Conservation (phyloP, 1,140 invertebrate species). For the Zaprionus kolodkinae region DNA sequence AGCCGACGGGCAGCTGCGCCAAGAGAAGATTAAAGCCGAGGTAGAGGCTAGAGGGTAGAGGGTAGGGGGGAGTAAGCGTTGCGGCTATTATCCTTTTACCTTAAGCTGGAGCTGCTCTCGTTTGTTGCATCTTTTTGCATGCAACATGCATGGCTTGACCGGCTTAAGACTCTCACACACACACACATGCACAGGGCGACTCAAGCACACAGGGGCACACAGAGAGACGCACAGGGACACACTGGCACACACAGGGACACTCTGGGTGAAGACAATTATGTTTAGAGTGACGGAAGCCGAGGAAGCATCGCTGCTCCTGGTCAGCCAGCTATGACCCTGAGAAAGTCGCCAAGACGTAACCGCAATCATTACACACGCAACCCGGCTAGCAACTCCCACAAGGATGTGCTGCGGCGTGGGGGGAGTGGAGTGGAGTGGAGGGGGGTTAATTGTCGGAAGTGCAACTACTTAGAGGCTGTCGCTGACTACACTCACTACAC, state of each 20-base stretch:
- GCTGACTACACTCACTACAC: slow-evolving; percentile 21
- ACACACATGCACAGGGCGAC: background rate
- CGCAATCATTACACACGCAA: slow-evolving; percentile 74
- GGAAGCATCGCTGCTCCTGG: slow-evolving; percentile 37
- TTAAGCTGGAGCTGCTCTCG: slow-evolving; percentile 7
- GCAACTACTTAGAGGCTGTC: slow-evolving; percentile 65
- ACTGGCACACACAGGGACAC: too few relatives aligned
- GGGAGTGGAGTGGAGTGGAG: too few relatives aligned
- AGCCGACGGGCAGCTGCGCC: background rate
- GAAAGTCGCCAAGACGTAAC: slow-evolving; percentile 57
- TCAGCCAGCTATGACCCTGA: slow-evolving; percentile 70
- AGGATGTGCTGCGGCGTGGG: slow-evolving; percentile 8
- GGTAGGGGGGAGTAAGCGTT: slow-evolving; percentile 5
- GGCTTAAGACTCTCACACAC: slow-evolving; percentile 20
- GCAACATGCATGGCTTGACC: slow-evolving; percentile 22
- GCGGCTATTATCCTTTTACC: slow-evolving; percentile 71
- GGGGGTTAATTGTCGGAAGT: slow-evolving; percentile 71
- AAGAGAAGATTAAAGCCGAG: slow-evolving; percentile 38
- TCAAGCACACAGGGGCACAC: slow-evolving; percentile 1
- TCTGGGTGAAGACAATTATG: slow-evolving; percentile 45
- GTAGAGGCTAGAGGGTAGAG: background rate
- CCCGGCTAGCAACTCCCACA: slow-evolving; percentile 39
- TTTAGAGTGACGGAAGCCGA: background rate
- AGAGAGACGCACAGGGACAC: background rate
- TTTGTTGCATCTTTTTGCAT: slow-evolving; percentile 33